Percentiles rank a stretch among this genome's conserved stretches.
Evolutionary conservation across 2,888 invertebrate species (phyloP).

Genomic region (Catocala fraxini): DNA sequence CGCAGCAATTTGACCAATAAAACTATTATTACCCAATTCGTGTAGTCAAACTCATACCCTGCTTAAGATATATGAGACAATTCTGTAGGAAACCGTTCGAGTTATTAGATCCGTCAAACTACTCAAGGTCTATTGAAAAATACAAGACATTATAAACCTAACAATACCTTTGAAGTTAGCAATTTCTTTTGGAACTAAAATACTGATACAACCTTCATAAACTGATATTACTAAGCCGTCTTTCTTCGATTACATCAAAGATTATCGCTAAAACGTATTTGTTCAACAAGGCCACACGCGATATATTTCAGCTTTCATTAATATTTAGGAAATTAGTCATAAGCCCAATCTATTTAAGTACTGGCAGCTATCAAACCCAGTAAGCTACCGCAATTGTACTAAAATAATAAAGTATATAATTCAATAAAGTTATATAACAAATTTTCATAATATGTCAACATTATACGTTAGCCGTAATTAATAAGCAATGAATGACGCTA

Average conservation of each 20-base stretch:
- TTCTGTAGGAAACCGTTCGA: no score
- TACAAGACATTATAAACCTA: no score
- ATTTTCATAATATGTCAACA: not conserved
- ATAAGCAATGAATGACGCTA: conserved; percentile 29
- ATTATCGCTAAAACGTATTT: conserved; percentile 18
- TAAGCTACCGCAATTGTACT: not conserved
- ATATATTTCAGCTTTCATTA: not conserved
- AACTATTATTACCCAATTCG: no score
- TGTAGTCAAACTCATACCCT: no score
- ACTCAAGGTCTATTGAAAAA: no score
- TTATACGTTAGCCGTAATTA: conserved; percentile 35
- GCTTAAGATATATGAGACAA: no score
- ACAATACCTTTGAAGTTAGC: not conserved
- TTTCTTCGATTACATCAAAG: conserved; percentile 10
- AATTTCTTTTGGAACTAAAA: conserved; percentile 5
- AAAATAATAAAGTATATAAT: not conserved
- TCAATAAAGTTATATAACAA: not conserved
- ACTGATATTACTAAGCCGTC: conserved; percentile 1
- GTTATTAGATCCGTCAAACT: no score
- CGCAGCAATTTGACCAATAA: no score
- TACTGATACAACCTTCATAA: conserved; percentile 2
- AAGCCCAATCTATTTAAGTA: not conserved
- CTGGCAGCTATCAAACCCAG: not conserved
- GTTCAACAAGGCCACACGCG: conserved; percentile 21
- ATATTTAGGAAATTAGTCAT: conserved; percentile 3